Percentiles rank a stretch among this genome's conserved stretches.
Evolutionary conservation across 2,797 vertebrate species (phyloP).

Genomic region (Myotis myotis): DNA sequence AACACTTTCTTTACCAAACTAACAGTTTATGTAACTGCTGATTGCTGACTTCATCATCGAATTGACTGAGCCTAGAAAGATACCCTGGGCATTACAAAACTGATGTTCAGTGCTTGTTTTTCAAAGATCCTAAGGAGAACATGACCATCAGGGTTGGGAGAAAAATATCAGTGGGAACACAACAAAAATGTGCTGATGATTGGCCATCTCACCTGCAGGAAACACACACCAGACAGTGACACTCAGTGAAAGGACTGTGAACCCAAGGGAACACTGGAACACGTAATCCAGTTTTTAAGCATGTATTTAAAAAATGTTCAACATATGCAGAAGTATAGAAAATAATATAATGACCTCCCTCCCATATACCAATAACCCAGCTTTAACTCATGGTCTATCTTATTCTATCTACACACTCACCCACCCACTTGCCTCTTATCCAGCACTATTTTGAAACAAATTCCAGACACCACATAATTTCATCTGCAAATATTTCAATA

Average conservation of each 20-base stretch:
- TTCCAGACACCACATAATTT: not conserved
- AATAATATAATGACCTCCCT: not conserved
- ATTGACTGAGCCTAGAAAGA: not conserved
- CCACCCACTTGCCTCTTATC: not conserved
- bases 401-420: not conserved
- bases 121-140: not conserved
- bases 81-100: not conserved
- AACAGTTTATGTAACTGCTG: not conserved
- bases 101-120: not conserved
- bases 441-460: not conserved
- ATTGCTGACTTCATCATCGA: not conserved
- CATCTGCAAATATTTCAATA: conserved; percentile 29
- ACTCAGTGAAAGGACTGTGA: not conserved
- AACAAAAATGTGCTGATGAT: not conserved
- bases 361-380: not conserved
- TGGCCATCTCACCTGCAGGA: not conserved
- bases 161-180: not conserved
- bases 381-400: not conserved
- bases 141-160: not conserved
- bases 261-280: not conserved
- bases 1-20: not conserved
- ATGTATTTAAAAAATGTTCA: not conserved
- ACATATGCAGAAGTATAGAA: not conserved
- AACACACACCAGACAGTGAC: not conserved
- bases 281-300: not conserved